Evolutionary conservation across 2,113 vertebrate species (phyloP).

Genomic region (Nesospiza acunhae): DNA sequence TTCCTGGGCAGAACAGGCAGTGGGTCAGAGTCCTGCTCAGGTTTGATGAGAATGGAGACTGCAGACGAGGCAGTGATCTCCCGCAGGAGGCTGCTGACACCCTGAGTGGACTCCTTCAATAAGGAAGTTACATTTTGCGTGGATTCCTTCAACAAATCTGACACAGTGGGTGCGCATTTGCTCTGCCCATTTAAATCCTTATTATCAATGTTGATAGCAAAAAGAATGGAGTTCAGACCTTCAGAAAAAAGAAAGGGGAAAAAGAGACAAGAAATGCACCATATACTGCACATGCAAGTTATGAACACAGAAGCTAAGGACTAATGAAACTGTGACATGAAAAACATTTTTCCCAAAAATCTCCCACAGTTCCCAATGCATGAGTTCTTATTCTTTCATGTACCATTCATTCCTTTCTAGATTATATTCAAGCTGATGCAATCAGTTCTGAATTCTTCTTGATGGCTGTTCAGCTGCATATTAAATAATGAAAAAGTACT

Average conservation of each 20-base stretch:
- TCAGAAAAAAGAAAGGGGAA: neutral
- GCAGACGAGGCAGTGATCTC: constrained; percentile 92
- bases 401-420: neutral
- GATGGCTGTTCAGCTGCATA: neutral
- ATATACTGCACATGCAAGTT: neutral
- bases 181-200: constrained; percentile 89
- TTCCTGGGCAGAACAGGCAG: constrained; percentile 85
- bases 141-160: constrained; percentile 93
- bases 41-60: constrained; percentile 85
- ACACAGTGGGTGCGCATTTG: constrained; percentile 80
- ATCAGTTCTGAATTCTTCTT: neutral
- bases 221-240: constrained; percentile 98
- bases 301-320: neutral
- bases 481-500: neutral
- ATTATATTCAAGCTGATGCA: neutral
- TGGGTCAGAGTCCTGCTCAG: constrained; percentile 84
- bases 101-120: constrained; percentile 93
- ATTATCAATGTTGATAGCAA: constrained; percentile 98
- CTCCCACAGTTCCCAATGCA: neutral
- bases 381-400: neutral
- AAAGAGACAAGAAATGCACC: neutral
- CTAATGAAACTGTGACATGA: neutral
- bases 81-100: constrained; percentile 90
- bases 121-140: constrained; percentile 94
- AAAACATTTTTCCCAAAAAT: neutral